Percentiles rank a stretch among this genome's conserved stretches.
These are phyloP conservation scores for Sminthopsis crassicaudata DNA, from an alignment of 2,113 vertebrate species.

Conservation along the genomic window DNA sequence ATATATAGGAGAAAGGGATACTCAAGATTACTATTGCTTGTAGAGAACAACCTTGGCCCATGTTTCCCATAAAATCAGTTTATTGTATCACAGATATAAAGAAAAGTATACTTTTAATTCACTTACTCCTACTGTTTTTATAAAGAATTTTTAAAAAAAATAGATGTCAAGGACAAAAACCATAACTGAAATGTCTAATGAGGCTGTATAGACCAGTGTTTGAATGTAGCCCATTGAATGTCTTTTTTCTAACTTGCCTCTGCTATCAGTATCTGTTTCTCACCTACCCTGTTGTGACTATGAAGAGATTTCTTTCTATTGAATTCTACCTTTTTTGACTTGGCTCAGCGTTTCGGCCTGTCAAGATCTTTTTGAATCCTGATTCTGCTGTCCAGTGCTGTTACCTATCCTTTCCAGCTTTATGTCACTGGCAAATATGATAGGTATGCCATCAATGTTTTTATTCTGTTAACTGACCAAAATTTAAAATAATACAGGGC, in stretches of 20 bases:
- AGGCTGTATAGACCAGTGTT: neutral
- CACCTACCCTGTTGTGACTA: neutral
- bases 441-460: neutral
- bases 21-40: neutral
- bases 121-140: neutral
- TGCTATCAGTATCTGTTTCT: neutral
- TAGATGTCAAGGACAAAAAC: neutral
- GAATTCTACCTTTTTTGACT: neutral
- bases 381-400: neutral
- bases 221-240: neutral
- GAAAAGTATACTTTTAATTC: neutral
- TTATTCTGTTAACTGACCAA: neutral
- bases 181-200: neutral
- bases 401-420: neutral
- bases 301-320: neutral
- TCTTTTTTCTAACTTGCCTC: neutral
- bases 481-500: neutral
- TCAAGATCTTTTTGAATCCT: neutral
- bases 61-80: neutral
- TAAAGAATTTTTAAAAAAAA: neutral
- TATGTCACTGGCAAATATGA: neutral
- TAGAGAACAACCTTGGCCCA: neutral
- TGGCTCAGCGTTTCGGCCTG: neutral
- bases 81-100: neutral
- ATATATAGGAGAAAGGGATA: neutral